Base-by-base conservation (phyloP, 2,888 invertebrate genomes). In the Melitaea athalia region DNA sequence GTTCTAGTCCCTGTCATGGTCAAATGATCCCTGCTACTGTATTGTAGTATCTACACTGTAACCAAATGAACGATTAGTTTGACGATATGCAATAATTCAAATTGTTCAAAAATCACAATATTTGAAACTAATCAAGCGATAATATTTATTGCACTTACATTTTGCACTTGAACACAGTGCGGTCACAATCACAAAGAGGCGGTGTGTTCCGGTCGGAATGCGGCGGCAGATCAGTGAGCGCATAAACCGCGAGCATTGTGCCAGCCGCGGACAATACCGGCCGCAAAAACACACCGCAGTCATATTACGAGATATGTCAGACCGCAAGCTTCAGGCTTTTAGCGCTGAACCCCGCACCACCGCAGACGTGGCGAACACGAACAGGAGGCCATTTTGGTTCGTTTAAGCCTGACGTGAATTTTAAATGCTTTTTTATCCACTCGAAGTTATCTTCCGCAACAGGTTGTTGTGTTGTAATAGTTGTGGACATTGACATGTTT, bases 181-280 rank as follows among this genome's bases (percentile, higher is more conserved):
- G 38, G 38, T 38, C 38, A 38, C 38, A 38, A 38, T 1, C 38
- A 38, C 38, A 38, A 38, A 38, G 38, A 38, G 38, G 5, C 38
- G 0, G 6, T 38, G 8, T 38, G 38, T 5, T 38, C 38, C 38
- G 38, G 33, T 6, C 53, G 53, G 53, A 4, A 14, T 31, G 53
- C 14, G 14, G 53, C 24, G 53, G 53, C 12, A 12, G 57, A 57
- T 57, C 57, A 57, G 15, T 8, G 15, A 42, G 57, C 38, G 57
- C 57, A 38, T 42, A 57, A 42, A 57, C 38, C 57, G 57, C 57
- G 57, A 15, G 8, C 57, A n/a, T 67, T 67, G 61, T 67, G 66
- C 55, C 66, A 55, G 43, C 66, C 24, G 47, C 61, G 55, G 66
- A 67, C 66, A 66, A 66, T 66, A 61, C 61, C 15, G 61, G 47